Evolutionary conservation across 1,140 invertebrate genomes (phyloP).

Genomic region (Sogatella furcifera): DNA sequence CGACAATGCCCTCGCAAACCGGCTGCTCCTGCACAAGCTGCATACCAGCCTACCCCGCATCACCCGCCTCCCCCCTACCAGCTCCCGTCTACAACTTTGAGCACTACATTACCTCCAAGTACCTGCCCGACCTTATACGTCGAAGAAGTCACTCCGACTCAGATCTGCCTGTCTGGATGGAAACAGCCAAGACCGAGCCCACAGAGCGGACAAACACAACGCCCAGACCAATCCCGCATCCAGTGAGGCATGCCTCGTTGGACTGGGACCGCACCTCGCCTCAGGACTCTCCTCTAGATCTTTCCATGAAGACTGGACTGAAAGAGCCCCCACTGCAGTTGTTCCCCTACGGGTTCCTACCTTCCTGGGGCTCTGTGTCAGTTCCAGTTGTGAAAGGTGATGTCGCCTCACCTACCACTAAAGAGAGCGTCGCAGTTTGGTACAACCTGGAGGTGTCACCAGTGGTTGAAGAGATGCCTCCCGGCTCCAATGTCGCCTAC

Average conservation of each 20-base stretch:
- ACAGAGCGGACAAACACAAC: constrained; percentile 16
- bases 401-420: constrained; percentile 63
- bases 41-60: constrained; percentile 14
- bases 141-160: constrained; percentile 64
- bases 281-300: constrained; percentile 75
- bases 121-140: constrained; percentile 54
- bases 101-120: constrained; percentile 60
- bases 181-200: constrained; percentile 33
- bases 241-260: constrained; percentile 26
- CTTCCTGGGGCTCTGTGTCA: constrained; percentile 40
- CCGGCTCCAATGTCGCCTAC: constrained; percentile 68
- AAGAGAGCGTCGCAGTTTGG: constrained; percentile 60
- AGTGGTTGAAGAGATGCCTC: constrained; percentile 73
- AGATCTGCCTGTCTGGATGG: constrained; percentile 44
- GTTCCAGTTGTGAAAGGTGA: constrained; percentile 63
- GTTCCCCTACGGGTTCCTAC: constrained; percentile 42
- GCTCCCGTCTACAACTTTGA: constrained; percentile 49
- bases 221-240: constrained; percentile 15
- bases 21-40: constrained; percentile 32
- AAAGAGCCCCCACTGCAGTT: constrained; percentile 33
- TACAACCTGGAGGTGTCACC: constrained; percentile 70
- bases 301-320: constrained; percentile 54
- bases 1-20: constrained; percentile 32
- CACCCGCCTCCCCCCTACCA: constrained; percentile 39
- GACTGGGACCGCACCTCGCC: constrained; percentile 38